A percentile compares a stretch with the other conserved stretches of the same genome.
Conservation (phyloP, 1,140 invertebrate genomes). For the Sinella curviseta region DNA sequence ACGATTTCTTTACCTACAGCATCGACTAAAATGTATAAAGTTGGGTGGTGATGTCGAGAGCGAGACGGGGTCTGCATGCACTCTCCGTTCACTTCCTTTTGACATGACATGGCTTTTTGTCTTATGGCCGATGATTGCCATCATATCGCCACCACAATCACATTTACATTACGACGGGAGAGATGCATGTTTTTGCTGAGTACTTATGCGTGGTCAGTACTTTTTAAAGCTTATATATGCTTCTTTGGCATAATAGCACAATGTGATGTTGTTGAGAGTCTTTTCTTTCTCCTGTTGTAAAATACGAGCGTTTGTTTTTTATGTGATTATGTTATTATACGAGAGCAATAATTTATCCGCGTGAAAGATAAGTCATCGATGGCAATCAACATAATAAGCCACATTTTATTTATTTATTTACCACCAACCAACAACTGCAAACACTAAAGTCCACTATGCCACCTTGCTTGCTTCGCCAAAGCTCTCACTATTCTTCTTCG, state of each 20-base stretch:
- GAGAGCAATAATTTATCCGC: slow-evolving; percentile 3
- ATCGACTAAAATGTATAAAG: not conserved
- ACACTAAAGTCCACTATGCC: too few species aligned
- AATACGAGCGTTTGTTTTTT: not conserved
- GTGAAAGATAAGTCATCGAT: slow-evolving; percentile 13
- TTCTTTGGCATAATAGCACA: too few species aligned
- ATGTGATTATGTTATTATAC: not conserved
- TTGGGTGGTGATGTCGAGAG: not conserved
- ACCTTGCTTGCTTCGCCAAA: too few species aligned
- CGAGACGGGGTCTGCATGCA: not conserved
- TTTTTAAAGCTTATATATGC: too few species aligned
- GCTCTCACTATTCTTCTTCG: too few species aligned
- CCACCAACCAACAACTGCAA: not conserved
- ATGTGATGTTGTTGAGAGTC: too few species aligned
- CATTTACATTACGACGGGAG: not conserved
- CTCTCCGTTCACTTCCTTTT: slow-evolving; percentile 3
- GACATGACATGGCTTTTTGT: slow-evolving; percentile 17
- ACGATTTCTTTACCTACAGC: slow-evolving; percentile 4
- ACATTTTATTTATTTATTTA: slow-evolving; percentile 4
- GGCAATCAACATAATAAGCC: slow-evolving; percentile 11
- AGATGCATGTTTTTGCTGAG: not conserved
- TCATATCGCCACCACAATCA: not conserved
- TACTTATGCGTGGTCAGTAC: not conserved
- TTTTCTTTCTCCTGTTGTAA: too few species aligned
- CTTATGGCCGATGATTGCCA: not conserved